A percentile compares a stretch with the other conserved stretches of the same genome.
phyloP scores from a whole-genome alignment of 2,113 vertebrate species.

The Tricholaema leucomelas region DNA sequence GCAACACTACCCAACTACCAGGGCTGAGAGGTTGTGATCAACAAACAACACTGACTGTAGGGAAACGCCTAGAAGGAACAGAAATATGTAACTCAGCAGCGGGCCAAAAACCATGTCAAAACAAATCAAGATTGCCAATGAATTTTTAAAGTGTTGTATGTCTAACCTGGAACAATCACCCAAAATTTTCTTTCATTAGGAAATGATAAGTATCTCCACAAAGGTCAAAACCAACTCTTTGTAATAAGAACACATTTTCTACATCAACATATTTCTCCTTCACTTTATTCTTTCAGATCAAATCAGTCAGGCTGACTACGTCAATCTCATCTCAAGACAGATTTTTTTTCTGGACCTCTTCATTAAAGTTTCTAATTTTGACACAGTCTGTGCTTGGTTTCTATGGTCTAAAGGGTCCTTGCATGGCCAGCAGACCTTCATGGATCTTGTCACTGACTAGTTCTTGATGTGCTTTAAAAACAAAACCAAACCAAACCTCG shows the following conservation, averaged over 20 bases:
- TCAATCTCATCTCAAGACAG: neutral
- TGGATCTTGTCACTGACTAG: neutral
- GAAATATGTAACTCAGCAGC: neutral
- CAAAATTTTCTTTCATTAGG: neutral
- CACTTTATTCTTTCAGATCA: neutral
- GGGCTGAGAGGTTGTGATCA: neutral
- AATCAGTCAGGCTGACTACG: neutral
- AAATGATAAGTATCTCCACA: neutral
- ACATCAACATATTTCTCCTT: neutral
- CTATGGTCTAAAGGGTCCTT: neutral
- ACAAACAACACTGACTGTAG: neutral
- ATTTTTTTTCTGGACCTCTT: neutral
- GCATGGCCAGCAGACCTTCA: neutral
- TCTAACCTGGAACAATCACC: neutral
- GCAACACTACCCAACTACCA: neutral
- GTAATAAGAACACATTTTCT: neutral
- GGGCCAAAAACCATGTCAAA: neutral
- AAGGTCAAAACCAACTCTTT: slow-evolving; percentile 27
- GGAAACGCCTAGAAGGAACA: neutral
- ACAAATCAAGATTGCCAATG: neutral
- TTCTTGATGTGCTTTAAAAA: neutral
- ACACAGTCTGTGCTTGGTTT: neutral
- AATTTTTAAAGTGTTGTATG: neutral
- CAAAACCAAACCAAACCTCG: neutral
- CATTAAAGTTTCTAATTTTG: neutral